Conservation (phyloP, 2,113 vertebrate genomes). For the Thymallus thymallus region DNA sequence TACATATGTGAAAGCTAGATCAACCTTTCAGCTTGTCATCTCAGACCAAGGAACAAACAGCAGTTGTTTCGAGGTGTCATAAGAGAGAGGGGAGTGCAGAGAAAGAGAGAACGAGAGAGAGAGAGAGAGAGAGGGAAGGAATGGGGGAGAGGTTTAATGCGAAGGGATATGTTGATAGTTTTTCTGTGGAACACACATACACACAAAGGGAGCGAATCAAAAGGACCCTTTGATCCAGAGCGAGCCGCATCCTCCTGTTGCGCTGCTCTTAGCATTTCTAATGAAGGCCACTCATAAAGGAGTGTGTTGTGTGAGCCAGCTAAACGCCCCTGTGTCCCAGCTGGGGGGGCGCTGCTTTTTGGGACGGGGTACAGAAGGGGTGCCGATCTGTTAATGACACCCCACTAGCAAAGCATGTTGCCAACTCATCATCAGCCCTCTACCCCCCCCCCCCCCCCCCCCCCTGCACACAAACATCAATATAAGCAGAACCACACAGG, state of each 20-base stretch:
- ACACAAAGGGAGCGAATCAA: constrained; percentile 51
- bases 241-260: constrained; percentile 70
- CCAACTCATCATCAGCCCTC: constrained; percentile 55
- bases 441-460: constrained; percentile 50
- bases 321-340: constrained; percentile 58
- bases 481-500: neutral
- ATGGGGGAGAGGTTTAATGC: neutral
- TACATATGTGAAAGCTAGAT: neutral
- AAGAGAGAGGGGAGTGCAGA: neutral
- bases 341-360: constrained; percentile 46
- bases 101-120: neutral
- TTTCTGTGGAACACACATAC: neutral
- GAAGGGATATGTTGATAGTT: neutral
- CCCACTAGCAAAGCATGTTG: constrained; percentile 51
- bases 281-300: constrained; percentile 69
- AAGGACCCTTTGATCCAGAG: constrained; percentile 63
- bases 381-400: constrained; percentile 51
- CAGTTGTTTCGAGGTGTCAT: no score
- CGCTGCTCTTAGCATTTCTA: constrained; percentile 74
- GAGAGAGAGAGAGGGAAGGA: constrained; percentile 4
- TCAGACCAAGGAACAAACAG: no score
- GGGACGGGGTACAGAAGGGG: constrained; percentile 41
- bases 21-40: neutral
- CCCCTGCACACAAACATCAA: neutral
- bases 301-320: constrained; percentile 60